Conservation (phyloP, 1,140 invertebrate species). For the Drosophila sp. region DNA sequence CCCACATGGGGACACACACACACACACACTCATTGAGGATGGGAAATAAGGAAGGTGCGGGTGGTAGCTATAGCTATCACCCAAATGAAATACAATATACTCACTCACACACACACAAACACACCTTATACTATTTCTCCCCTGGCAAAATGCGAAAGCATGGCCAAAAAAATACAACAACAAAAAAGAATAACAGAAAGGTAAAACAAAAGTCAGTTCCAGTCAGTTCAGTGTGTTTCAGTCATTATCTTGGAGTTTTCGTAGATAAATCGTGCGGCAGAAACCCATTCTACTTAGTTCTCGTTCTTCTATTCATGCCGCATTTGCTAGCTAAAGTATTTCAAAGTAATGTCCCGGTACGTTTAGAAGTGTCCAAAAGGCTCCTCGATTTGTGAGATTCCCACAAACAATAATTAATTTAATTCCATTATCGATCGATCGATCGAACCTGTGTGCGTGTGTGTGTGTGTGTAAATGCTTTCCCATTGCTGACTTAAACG, state of each 20-base stretch:
- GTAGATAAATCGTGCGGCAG: constrained; percentile 71
- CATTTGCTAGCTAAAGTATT: constrained; percentile 32
- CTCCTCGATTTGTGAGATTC: constrained; percentile 1
- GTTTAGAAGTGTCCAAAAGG: constrained; percentile 43
- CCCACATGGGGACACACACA: constrained; percentile 6
- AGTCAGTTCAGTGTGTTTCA: constrained; percentile 38
- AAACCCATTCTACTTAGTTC: constrained; percentile 30
- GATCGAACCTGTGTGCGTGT: constrained; percentile 22
- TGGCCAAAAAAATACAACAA: constrained; percentile 4
- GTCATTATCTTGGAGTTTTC: constrained; percentile 78
- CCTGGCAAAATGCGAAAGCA: constrained; percentile 38
- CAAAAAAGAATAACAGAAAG: background rate
- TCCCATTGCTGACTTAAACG: constrained; percentile 8
- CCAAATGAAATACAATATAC: constrained; percentile 75
- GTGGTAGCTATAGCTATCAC: constrained; percentile 50
- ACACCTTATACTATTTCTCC: background rate
- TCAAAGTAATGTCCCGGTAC: constrained; percentile 40
- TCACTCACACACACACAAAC: constrained; percentile 25
- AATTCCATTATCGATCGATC: constrained; percentile 38
- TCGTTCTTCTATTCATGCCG: constrained; percentile 32
- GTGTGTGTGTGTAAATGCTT: constrained; percentile 29
- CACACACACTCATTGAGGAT: background rate
- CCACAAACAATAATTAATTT: background rate
- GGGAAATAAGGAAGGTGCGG: constrained; percentile 30
- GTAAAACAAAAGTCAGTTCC: constrained; percentile 34